A percentile compares a stretch with the other conserved stretches of the same genome.
phyloP scores from a whole-genome alignment of 1,140 invertebrate genomes.

The Coelopa frigida region DNA sequence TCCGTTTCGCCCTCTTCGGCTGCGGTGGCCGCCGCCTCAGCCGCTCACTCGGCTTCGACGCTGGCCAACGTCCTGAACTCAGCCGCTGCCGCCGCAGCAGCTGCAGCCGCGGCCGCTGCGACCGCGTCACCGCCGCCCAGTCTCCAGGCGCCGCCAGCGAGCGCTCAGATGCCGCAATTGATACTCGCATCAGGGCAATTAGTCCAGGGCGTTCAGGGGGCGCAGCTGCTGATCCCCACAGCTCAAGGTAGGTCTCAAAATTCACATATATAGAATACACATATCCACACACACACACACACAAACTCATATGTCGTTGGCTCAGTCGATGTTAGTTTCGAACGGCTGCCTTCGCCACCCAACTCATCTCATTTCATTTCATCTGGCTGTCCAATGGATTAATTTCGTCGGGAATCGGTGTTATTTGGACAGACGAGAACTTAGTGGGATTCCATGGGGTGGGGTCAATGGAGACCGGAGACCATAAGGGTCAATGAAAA shows the following conservation, averaged over 20 bases:
- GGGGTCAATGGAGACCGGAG: too few relatives aligned
- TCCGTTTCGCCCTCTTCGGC: constrained; percentile 4
- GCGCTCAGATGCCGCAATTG: constrained; percentile 45
- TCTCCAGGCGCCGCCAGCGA: constrained; percentile 46
- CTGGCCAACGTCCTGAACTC: constrained; percentile 33
- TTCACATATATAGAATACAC: not conserved
- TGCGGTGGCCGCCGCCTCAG: constrained; percentile 13
- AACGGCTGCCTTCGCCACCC: too few relatives aligned
- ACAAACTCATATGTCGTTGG: too few relatives aligned
- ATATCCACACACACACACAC: too few relatives aligned
- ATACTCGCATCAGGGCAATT: constrained; percentile 86
- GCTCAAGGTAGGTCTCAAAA: constrained; percentile 77
- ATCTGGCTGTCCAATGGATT: too few relatives aligned
- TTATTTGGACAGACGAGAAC: too few relatives aligned
- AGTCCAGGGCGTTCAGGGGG: constrained; percentile 84
- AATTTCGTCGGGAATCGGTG: too few relatives aligned
- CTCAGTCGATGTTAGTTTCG: too few relatives aligned
- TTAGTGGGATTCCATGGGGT: too few relatives aligned
- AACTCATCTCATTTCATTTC: too few relatives aligned
- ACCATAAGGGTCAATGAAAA: too few relatives aligned
- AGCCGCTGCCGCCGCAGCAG: constrained; percentile 34
- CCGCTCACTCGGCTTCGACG: constrained; percentile 16
- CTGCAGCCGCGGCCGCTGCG: constrained; percentile 22
- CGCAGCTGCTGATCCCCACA: constrained; percentile 87
- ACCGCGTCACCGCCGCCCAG: constrained; percentile 46